Conservation (phyloP, 2,113 vertebrate genomes). For the Ophthalmolycus amberensis region DNA sequence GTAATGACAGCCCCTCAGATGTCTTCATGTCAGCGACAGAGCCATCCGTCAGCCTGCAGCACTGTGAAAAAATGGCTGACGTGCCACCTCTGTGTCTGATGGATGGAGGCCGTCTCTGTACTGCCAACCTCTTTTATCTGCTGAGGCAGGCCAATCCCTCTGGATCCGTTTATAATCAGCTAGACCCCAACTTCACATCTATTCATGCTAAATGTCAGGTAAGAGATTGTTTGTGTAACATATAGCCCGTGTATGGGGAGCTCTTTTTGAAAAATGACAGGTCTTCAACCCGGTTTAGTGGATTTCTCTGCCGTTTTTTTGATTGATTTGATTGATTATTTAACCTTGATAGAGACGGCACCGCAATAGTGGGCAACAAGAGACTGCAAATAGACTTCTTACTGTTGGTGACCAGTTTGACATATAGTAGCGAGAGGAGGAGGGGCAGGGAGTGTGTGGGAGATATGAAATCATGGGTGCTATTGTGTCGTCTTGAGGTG, state of each 20-base stretch:
- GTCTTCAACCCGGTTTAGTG: slow-evolving; percentile 45
- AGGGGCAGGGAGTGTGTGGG: background rate
- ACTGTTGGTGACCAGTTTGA: slow-evolving; percentile 44
- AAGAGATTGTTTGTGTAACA: slow-evolving; percentile 75
- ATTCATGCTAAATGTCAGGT: slow-evolving; percentile 75
- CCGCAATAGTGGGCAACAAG: slow-evolving; percentile 26
- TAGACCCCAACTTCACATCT: slow-evolving; percentile 63
- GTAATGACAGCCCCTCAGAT: slow-evolving; percentile 74
- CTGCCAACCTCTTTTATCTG: slow-evolving; percentile 75
- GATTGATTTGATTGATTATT: slow-evolving; percentile 82
- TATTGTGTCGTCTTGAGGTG: slow-evolving; percentile 31
- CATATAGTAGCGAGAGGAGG: slow-evolving; percentile 17
- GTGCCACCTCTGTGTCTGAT: slow-evolving; percentile 74
- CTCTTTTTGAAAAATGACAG: slow-evolving; percentile 68
- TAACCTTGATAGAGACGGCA: slow-evolving; percentile 77
- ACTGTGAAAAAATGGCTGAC: slow-evolving; percentile 71
- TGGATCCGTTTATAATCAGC: slow-evolving; percentile 75
- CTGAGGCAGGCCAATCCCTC: slow-evolving; percentile 71
- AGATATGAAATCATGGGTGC: slow-evolving; percentile 13
- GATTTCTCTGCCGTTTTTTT: slow-evolving; percentile 50
- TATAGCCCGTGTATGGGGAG: slow-evolving; percentile 47
- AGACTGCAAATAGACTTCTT: slow-evolving; percentile 56
- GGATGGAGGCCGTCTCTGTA: slow-evolving; percentile 70
- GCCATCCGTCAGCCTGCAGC: slow-evolving; percentile 77
- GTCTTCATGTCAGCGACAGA: slow-evolving; percentile 74